Percentiles rank a stretch among this genome's conserved stretches.
Evolutionary conservation across 2,797 vertebrate genomes (phyloP).

Genomic region (Peromyscus eremicus): DNA sequence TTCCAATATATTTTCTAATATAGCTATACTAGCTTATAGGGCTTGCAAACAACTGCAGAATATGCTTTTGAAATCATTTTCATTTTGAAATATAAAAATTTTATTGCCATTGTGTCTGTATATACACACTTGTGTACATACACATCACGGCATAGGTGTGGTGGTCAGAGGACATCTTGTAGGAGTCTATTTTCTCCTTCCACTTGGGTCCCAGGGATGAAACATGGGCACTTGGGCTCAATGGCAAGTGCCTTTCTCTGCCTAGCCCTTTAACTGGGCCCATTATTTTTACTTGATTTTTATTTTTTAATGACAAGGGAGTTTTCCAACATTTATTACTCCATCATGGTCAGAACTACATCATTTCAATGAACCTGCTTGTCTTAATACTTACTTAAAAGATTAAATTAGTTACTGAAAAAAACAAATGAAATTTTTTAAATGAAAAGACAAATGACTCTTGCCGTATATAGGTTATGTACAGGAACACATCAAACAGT

Average conservation of each 20-base stretch:
- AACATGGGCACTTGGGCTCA: too few relatives aligned
- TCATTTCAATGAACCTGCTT: neutral
- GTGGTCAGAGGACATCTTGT: neutral
- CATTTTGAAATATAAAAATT: neutral
- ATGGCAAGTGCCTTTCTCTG: neutral
- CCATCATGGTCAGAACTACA: neutral
- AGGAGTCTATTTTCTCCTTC: neutral
- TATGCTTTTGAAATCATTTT: neutral
- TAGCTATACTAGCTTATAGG: neutral
- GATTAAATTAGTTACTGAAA: neutral
- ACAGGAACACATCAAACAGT: neutral
- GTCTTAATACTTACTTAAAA: constrained; percentile 2
- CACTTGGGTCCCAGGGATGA: neutral
- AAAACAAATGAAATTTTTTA: neutral
- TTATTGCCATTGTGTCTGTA: neutral
- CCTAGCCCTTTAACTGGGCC: neutral
- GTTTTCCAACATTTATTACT: neutral
- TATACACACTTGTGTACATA: neutral
- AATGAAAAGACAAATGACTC: too few relatives aligned
- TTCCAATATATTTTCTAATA: neutral
- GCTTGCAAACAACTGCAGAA: neutral
- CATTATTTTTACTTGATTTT: neutral
- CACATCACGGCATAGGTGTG: neutral
- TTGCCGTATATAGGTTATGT: neutral
- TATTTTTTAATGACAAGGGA: neutral